Percentiles rank a stretch among this genome's conserved stretches.
phyloP scores from a whole-genome alignment of 2,888 invertebrate genomes.

The Philonicus albiceps region DNA sequence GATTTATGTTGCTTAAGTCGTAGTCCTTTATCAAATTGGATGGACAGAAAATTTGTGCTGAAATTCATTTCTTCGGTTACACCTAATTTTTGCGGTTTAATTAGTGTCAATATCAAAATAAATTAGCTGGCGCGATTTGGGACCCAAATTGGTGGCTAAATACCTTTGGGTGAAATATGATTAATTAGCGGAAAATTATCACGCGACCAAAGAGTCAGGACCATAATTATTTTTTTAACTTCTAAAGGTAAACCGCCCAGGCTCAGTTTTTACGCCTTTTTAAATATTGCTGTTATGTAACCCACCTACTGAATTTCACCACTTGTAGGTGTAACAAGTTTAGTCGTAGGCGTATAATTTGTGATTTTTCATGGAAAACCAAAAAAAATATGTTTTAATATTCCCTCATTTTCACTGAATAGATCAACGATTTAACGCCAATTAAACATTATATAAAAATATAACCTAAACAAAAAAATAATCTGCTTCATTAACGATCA shows the following conservation, averaged over 20 bases:
- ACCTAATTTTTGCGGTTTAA: conserved; percentile 12
- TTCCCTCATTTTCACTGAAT: neutral
- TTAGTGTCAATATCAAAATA: conserved; percentile 12
- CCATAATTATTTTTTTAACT: neutral
- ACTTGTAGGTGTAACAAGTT: neutral
- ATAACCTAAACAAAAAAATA: neutral
- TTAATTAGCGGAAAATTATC: neutral
- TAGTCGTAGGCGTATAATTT: neutral
- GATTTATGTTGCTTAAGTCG: neutral
- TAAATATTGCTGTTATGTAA: neutral
- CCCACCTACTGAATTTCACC: too few species aligned
- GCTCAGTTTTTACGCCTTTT: neutral
- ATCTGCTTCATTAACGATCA: neutral
- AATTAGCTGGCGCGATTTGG: neutral
- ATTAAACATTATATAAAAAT: neutral
- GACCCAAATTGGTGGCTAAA: neutral
- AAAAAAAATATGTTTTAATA: neutral
- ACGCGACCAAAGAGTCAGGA: neutral
- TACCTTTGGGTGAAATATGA: neutral
- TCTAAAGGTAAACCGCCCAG: neutral
- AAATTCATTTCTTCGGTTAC: neutral
- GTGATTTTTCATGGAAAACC: neutral
- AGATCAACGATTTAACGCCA: neutral
- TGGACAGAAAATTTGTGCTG: neutral
- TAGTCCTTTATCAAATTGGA: neutral